phyloP scores from a whole-genome alignment of 2,797 vertebrate species.

The Sebastes aleutianus region DNA sequence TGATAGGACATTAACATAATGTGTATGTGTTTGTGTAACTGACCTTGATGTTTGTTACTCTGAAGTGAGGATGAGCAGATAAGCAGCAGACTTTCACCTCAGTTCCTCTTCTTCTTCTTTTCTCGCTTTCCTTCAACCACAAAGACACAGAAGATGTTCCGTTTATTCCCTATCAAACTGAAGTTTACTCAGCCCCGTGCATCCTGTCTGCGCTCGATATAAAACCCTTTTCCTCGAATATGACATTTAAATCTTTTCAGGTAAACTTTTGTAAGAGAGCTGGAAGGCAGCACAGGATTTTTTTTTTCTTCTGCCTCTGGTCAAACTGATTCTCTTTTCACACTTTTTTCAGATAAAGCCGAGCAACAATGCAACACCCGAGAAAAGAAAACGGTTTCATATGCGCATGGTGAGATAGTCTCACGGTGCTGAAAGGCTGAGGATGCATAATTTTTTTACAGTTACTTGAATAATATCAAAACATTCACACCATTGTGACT shows the following conservation, averaged over 20 bases:
- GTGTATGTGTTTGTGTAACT: constrained; percentile 25
- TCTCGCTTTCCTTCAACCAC: constrained; percentile 54
- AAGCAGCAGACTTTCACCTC: constrained; percentile 31
- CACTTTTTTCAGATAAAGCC: constrained; percentile 9
- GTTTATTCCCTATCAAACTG: constrained; percentile 52
- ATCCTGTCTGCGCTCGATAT: constrained; percentile 45
- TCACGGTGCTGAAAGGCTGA: constrained; percentile 51
- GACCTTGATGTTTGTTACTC: constrained; percentile 59
- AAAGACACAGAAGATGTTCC: constrained; percentile 29
- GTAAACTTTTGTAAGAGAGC: constrained; percentile 8
- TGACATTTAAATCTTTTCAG: constrained; percentile 67
- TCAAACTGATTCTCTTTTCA: constrained; percentile 35
- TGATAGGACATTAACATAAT: constrained; percentile 5
- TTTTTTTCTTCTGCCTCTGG: background rate
- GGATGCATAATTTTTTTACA: constrained; percentile 60
- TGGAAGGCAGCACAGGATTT: background rate
- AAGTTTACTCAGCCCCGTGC: constrained; percentile 12
- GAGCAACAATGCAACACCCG: background rate
- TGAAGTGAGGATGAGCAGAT: constrained; percentile 38
- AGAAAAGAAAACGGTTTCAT: constrained; percentile 49
- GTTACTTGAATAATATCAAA: constrained; percentile 85
- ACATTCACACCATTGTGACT: constrained; percentile 78
- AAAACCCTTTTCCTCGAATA: constrained; percentile 62
- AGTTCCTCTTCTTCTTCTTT: constrained; percentile 13
- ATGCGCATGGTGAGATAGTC: constrained; percentile 50